Conservation (phyloP, 2,113 vertebrate species). For the Oxyruncus cristatus region DNA sequence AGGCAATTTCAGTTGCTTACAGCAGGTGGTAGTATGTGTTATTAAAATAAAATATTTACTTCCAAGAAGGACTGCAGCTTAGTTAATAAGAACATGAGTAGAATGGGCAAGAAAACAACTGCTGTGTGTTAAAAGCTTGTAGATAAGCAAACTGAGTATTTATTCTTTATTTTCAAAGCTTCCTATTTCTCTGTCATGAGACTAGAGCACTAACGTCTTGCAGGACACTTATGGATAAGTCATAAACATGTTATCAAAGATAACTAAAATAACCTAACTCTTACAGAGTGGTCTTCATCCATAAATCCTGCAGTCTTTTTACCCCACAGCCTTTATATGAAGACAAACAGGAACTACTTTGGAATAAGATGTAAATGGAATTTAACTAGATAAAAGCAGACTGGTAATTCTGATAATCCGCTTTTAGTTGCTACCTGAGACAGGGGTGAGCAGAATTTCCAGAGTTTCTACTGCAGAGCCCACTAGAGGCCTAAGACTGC, state of each 20-base stretch:
- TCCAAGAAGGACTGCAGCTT: not conserved
- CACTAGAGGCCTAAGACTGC: too few relatives aligned
- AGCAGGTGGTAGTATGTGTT: slow-evolving; percentile 68
- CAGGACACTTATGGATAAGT: not conserved
- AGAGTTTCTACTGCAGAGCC: not conserved
- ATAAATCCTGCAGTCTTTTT: not conserved
- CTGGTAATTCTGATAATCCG: not conserved
- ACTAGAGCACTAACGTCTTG: not conserved
- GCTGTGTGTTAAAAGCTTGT: not conserved
- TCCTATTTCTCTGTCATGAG: not conserved
- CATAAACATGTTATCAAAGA: not conserved
- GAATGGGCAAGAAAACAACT: slow-evolving; percentile 17
- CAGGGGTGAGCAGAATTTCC: not conserved
- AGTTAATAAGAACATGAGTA: slow-evolving; percentile 17
- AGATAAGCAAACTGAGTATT: not conserved
- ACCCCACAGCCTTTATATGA: not conserved
- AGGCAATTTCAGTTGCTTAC: slow-evolving; percentile 15
- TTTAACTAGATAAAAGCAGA: not conserved
- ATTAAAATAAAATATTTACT: slow-evolving; percentile 47
- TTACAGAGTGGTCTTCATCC: not conserved
- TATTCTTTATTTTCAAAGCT: not conserved
- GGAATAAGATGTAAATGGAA: not conserved
- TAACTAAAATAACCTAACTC: not conserved
- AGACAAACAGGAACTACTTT: not conserved
- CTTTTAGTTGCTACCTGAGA: not conserved